phyloP scores from a whole-genome alignment of 2,888 invertebrate species.

The Poecilus cupreus region DNA sequence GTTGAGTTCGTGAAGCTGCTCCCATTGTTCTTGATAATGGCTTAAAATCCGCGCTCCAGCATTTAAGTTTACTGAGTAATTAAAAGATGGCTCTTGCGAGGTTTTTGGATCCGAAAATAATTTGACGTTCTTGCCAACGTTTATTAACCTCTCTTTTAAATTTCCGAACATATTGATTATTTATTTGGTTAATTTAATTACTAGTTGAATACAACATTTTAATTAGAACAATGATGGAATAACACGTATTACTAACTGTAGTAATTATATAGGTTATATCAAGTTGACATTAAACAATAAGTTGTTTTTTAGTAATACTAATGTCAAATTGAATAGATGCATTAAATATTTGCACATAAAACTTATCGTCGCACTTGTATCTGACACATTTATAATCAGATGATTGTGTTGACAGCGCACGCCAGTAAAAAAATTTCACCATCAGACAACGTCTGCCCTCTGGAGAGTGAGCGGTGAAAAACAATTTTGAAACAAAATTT shows the following conservation, averaged over 20 bases:
- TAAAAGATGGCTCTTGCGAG: slow-evolving; percentile 53
- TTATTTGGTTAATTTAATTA: not conserved
- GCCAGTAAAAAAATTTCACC: not conserved
- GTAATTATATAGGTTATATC: not conserved
- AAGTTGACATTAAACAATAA: not conserved
- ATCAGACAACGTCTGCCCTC: slow-evolving; percentile 44
- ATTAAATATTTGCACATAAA: slow-evolving; percentile 8
- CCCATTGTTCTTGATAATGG: slow-evolving; percentile 84
- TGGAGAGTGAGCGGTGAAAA: slow-evolving; percentile 40
- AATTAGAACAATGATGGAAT: slow-evolving; percentile 20
- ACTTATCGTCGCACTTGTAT: not conserved
- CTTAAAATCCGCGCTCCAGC: slow-evolving; percentile 82
- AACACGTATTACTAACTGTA: slow-evolving; percentile 10
- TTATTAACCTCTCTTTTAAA: slow-evolving; percentile 74
- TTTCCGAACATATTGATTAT: slow-evolving; percentile 72
- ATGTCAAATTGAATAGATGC: not conserved
- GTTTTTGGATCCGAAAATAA: slow-evolving; percentile 57
- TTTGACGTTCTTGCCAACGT: slow-evolving; percentile 65
- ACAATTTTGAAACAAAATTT: slow-evolving; percentile 44
- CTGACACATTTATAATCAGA: slow-evolving; percentile 49
- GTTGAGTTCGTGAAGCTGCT: slow-evolving; percentile 80
- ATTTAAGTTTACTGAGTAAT: slow-evolving; percentile 72
- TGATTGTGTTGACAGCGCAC: slow-evolving; percentile 54
- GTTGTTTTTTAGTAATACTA: not conserved
- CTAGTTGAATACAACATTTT: slow-evolving; percentile 13